These are phyloP conservation scores for Pecten maximus DNA, from an alignment of 2,888 invertebrate genomes.

Conservation along the genomic window DNA sequence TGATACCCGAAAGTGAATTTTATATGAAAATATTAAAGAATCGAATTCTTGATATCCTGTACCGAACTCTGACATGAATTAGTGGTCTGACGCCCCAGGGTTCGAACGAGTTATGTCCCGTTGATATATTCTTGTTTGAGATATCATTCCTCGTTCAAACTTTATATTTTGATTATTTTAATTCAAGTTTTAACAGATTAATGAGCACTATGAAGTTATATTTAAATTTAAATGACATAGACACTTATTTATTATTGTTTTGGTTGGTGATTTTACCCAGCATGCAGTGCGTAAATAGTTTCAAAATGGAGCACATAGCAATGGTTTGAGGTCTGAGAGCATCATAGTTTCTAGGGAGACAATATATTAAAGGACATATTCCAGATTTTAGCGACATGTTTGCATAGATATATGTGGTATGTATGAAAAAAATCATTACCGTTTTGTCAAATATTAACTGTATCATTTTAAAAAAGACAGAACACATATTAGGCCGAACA, in stretches of 20 bases:
- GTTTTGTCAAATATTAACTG: neutral
- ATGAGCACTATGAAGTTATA: neutral
- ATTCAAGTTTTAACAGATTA: neutral
- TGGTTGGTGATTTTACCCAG: conserved; percentile 42
- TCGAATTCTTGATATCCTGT: too few relatives aligned
- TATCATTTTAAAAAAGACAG: neutral
- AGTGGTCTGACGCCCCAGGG: too few relatives aligned
- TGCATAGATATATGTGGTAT: neutral
- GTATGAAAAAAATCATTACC: neutral
- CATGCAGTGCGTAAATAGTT: conserved; percentile 54
- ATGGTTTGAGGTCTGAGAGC: conserved; percentile 47
- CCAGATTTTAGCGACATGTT: neutral
- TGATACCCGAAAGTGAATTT: too few relatives aligned
- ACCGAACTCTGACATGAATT: too few relatives aligned
- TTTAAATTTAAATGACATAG: neutral
- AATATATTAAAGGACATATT: conserved; percentile 31
- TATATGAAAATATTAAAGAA: too few relatives aligned
- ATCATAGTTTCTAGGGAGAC: conserved; percentile 69
- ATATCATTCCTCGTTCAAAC: neutral
- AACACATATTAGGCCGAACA: neutral
- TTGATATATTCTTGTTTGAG: neutral
- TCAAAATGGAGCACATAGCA: conserved; percentile 60
- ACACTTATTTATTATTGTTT: neutral
- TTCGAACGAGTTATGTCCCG: neutral
- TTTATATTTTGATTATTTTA: neutral